Percentiles rank a stretch among this genome's conserved stretches.
phyloP scores from a whole-genome alignment of 2,797 vertebrate genomes.

The Denticeps clupeoides region DNA sequence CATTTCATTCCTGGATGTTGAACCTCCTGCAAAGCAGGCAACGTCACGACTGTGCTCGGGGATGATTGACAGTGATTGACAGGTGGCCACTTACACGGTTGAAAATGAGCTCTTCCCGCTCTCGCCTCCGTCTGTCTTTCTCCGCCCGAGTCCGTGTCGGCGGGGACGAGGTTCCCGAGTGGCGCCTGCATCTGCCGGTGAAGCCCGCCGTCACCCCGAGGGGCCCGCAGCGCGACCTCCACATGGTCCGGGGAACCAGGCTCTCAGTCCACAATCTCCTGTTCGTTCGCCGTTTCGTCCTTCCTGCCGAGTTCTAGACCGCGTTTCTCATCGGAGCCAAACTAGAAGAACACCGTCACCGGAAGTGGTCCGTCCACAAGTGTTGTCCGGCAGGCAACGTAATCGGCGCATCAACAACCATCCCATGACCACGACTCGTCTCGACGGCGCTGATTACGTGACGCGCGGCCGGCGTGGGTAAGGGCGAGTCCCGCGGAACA shows the following conservation, averaged over 20 bases:
- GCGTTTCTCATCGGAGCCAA: constrained; percentile 13
- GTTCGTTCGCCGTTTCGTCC: too few relatives aligned
- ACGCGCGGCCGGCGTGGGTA: too few relatives aligned
- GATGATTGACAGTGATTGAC: not conserved
- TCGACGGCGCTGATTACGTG: not conserved
- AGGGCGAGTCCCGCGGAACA: too few relatives aligned
- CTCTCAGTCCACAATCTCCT: too few relatives aligned
- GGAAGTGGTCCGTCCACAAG: constrained; percentile 46
- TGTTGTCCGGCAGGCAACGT: constrained; percentile 31
- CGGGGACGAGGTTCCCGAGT: constrained; percentile 17
- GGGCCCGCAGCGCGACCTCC: too few relatives aligned
- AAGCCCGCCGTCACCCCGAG: too few relatives aligned
- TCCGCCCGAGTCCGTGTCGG: constrained; percentile 35
- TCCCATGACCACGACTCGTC: not conserved
- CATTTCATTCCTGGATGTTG: constrained; percentile 42
- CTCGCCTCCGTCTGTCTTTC: constrained; percentile 46
- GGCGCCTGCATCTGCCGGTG: constrained; percentile 23
- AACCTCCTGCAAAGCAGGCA: constrained; percentile 47
- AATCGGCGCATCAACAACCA: constrained; percentile 5
- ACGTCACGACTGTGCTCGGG: too few relatives aligned
- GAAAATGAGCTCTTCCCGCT: constrained; percentile 45
- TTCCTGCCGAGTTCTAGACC: too few relatives aligned
- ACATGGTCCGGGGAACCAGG: too few relatives aligned
- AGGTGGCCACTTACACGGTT: constrained; percentile 35
- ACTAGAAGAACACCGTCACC: constrained; percentile 10